These are phyloP conservation scores for Yponomeuta sedellus DNA, from an alignment of 2,888 invertebrate species.

Conservation along the genomic window DNA sequence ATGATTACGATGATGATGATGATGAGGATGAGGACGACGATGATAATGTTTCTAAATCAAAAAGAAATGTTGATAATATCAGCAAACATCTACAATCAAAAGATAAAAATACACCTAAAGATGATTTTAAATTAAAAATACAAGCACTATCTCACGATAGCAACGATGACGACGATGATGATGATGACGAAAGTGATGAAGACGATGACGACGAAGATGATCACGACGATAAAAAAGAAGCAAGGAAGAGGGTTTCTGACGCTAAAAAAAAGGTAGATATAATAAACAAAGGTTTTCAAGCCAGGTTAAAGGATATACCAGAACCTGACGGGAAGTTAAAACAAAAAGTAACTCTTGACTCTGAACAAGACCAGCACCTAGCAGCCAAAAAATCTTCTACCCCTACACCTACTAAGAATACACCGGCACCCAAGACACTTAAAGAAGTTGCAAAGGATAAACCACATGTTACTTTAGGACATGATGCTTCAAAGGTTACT, in stretches of 20 bases:
- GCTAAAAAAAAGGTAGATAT: slow-evolving; percentile 24
- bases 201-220: slow-evolving; percentile 26
- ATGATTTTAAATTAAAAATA: slow-evolving; percentile 11
- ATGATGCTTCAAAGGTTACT: neutral
- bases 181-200: slow-evolving; percentile 27
- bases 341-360: neutral
- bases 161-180: slow-evolving; percentile 26
- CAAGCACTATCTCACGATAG: slow-evolving; percentile 18
- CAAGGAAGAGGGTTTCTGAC: slow-evolving; percentile 25
- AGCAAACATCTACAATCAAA: slow-evolving; percentile 16
- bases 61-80: neutral
- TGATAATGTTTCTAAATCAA: neutral
- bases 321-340: neutral
- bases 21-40: slow-evolving; percentile 17
- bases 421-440: neutral
- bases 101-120: slow-evolving; percentile 13
- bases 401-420: neutral
- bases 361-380: neutral
- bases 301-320: neutral
- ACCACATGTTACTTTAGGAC: neutral
- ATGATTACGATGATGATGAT: slow-evolving; percentile 11
- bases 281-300: slow-evolving; percentile 20
- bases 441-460: slow-evolving; percentile 19
- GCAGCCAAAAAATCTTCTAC: neutral
- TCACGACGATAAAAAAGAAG: slow-evolving; percentile 25